Evolutionary conservation across 2,113 vertebrate species (phyloP).

Genomic region (Myiozetetes cayanensis): DNA sequence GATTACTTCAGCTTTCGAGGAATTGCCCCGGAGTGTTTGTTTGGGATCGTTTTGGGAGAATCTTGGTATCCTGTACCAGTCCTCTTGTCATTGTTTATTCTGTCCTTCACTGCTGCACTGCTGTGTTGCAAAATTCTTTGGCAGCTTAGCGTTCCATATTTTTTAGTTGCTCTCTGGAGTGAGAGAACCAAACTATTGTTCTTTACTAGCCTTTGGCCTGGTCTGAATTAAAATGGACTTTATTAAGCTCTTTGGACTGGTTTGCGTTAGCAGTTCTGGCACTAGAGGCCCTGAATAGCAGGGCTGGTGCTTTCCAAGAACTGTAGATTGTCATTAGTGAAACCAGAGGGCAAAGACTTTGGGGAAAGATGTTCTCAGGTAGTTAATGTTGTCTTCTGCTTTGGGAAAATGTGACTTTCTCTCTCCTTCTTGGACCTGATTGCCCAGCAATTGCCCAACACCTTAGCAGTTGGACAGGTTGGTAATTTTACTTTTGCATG

Average conservation of each 20-base stretch:
- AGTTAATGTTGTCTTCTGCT: not conserved
- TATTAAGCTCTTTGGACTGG: not conserved
- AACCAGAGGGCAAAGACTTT: not conserved
- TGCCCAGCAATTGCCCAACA: not conserved
- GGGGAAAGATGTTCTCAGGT: not conserved
- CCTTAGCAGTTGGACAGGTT: not conserved
- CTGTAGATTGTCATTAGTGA: not conserved
- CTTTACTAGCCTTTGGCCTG: not conserved
- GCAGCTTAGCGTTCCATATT: not conserved
- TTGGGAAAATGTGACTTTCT: not conserved
- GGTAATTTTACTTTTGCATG: not conserved
- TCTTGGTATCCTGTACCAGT: not conserved
- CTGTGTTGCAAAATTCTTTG: not conserved
- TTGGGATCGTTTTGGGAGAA: not conserved
- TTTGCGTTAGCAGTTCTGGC: not conserved
- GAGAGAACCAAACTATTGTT: not conserved
- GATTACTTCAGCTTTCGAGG: not conserved
- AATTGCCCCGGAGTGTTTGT: not conserved
- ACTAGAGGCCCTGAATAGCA: not conserved
- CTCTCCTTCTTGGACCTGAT: not conserved
- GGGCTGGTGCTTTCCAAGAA: not conserved
- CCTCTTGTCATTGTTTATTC: not conserved
- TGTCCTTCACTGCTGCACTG: not conserved
- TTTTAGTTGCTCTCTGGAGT: not conserved
- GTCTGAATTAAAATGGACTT: not conserved